Conservation (phyloP, 2,888 invertebrate genomes). For the Amiota mariae region DNA sequence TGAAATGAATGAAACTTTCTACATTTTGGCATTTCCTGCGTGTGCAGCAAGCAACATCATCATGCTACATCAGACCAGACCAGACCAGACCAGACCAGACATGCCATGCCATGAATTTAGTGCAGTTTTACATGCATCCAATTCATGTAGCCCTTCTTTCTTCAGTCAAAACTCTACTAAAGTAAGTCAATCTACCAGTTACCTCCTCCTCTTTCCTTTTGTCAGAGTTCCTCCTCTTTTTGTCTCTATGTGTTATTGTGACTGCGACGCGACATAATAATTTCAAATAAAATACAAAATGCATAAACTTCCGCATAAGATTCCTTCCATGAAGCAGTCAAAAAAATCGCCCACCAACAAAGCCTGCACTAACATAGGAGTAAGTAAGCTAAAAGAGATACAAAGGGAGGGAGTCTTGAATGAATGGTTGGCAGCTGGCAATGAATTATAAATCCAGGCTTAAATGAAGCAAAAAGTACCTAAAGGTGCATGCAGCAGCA, state of each 20-base stretch:
- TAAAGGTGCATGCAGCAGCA: constrained; percentile 39
- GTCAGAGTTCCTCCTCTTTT: neutral
- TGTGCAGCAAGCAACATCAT: constrained; percentile 16
- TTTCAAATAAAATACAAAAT: constrained; percentile 68
- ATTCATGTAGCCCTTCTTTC: constrained; percentile 12
- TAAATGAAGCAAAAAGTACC: constrained; percentile 59
- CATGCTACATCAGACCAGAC: constrained; percentile 30
- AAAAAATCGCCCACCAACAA: constrained; percentile 32
- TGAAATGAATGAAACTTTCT: constrained; percentile 48
- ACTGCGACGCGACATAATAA: constrained; percentile 65
- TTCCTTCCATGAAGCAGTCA: constrained; percentile 51
- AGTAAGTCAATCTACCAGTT: neutral
- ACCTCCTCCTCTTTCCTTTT: neutral
- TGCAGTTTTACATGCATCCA: constrained; percentile 46
- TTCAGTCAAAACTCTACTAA: too few species aligned
- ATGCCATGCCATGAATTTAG: constrained; percentile 41
- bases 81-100: neutral
- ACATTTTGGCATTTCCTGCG: constrained; percentile 37
- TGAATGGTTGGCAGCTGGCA: constrained; percentile 51
- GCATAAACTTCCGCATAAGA: constrained; percentile 56
- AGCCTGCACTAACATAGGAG: constrained; percentile 35
- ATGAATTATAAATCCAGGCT: constrained; percentile 69
- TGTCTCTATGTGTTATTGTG: neutral
- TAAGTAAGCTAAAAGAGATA: constrained; percentile 16
- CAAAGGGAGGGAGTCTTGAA: constrained; percentile 25